Percentiles rank a stretch among this genome's conserved stretches.
These are phyloP conservation scores for Platycnemis pennipes DNA, from an alignment of 2,888 invertebrate genomes.

Conservation along the genomic window DNA sequence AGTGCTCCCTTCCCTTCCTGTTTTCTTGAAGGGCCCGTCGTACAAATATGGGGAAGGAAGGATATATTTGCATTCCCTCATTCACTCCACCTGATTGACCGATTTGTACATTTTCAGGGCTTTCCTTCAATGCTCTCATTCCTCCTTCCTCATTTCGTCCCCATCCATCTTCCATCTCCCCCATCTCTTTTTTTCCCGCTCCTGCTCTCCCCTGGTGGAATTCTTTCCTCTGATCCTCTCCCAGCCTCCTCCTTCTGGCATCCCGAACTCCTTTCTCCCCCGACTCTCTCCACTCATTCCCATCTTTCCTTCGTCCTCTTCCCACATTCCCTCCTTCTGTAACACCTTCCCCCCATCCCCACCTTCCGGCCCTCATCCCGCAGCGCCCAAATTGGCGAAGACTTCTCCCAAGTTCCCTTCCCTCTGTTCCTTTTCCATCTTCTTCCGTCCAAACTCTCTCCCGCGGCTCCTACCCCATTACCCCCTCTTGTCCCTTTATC, in stretches of 20 bases:
- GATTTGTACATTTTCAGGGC: not conserved
- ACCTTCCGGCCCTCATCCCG: not conserved
- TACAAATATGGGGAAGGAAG: not conserved
- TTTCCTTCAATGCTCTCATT: not conserved
- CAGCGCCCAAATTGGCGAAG: slow-evolving; percentile 4
- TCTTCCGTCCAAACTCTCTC: not conserved
- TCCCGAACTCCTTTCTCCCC: not conserved
- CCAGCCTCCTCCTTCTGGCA: not conserved
- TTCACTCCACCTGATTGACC: not conserved
- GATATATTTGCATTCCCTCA: not conserved
- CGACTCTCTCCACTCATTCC: not conserved
- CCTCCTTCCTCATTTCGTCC: not conserved
- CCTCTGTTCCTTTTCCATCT: not conserved
- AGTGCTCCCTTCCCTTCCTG: not conserved
- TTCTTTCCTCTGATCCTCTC: not conserved
- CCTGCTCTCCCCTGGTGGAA: not conserved
- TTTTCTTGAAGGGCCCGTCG: not conserved
- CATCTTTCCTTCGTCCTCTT: not conserved
- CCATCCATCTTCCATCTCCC: not conserved
- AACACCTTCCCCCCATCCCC: not conserved
- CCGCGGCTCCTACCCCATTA: not conserved
- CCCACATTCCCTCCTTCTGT: not conserved
- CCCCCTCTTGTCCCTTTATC: not conserved
- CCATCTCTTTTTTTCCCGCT: not conserved
- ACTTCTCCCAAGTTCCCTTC: slow-evolving; percentile 15